Conservation (phyloP, 1,140 invertebrate genomes). For the Cotesia typhae region DNA sequence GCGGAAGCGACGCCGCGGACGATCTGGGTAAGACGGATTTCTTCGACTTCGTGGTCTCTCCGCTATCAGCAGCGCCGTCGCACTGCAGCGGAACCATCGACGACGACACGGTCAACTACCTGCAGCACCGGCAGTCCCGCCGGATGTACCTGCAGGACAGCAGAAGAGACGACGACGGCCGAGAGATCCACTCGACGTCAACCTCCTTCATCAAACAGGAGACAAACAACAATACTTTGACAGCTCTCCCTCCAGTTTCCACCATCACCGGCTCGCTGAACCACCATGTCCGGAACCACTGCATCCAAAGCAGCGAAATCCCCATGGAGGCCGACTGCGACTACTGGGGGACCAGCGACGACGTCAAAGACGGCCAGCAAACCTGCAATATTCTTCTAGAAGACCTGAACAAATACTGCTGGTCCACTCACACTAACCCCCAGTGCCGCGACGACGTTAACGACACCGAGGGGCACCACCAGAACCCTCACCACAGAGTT, state of each 20-base stretch:
- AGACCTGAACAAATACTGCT: conserved; percentile 83
- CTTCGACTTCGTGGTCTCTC: conserved; percentile 86
- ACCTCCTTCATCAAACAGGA: conserved; percentile 68
- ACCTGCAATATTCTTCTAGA: conserved; percentile 78
- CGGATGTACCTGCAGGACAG: conserved; percentile 49
- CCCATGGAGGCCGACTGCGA: conserved; percentile 67
- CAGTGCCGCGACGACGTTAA: conserved; percentile 39
- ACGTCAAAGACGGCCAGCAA: conserved; percentile 68
- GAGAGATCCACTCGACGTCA: conserved; percentile 45
- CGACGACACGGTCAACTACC: conserved; percentile 56
- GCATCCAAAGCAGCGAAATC: conserved; percentile 47
- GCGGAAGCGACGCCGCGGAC: conserved; percentile 66
- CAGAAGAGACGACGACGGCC: conserved; percentile 52
- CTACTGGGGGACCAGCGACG: conserved; percentile 75
- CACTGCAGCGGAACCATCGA: conserved; percentile 64
- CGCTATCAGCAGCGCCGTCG: conserved; percentile 69
- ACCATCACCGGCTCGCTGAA: conserved; percentile 61
- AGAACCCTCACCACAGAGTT: conserved; percentile 33
- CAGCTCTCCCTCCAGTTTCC: conserved; percentile 57
- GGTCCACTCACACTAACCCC: conserved; percentile 64
- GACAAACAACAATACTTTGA: conserved; percentile 74
- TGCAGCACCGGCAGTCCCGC: conserved; percentile 43
- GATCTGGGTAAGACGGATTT: conserved; percentile 82
- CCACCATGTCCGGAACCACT: conserved; percentile 54
- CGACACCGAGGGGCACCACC: conserved; percentile 10